phyloP scores from a whole-genome alignment of 2,888 invertebrate species.

The Sylvicola cinctus region DNA sequence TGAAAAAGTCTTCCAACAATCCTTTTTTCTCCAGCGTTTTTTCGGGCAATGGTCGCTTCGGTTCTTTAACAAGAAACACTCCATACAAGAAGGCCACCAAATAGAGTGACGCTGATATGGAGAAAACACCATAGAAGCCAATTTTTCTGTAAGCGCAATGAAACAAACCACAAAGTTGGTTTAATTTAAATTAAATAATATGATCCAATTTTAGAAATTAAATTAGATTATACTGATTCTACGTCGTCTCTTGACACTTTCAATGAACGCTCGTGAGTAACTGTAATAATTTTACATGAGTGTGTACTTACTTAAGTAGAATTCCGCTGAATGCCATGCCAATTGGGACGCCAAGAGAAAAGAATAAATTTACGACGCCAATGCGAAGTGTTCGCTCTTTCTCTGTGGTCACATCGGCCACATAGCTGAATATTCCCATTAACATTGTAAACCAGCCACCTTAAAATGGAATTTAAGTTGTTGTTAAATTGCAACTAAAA shows the following conservation, averaged over 20 bases:
- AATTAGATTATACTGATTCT: neutral
- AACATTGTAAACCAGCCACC: slow-evolving; percentile 81
- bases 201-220: neutral
- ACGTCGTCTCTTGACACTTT: too few species aligned
- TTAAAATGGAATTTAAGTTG: neutral
- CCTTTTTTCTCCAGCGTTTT: slow-evolving; percentile 5
- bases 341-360: slow-evolving; percentile 70
- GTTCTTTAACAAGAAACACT: slow-evolving; percentile 47
- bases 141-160: slow-evolving; percentile 28
- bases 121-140: slow-evolving; percentile 66
- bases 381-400: slow-evolving; percentile 68
- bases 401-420: slow-evolving; percentile 67
- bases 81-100: slow-evolving; percentile 56
- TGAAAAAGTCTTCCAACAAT: slow-evolving; percentile 42
- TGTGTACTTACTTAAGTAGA: slow-evolving; percentile 29
- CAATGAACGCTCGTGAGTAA: too few species aligned
- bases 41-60: slow-evolving; percentile 12
- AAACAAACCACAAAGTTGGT: slow-evolving; percentile 3
- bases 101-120: slow-evolving; percentile 53
- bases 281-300: neutral
- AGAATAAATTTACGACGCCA: slow-evolving; percentile 72
- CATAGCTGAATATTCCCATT: slow-evolving; percentile 77
- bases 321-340: slow-evolving; percentile 79
- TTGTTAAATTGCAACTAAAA: neutral
- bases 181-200: slow-evolving; percentile 1